Evolutionary conservation across 1,140 invertebrate genomes (phyloP).

Genomic region (Sycophaga agraensis): DNA sequence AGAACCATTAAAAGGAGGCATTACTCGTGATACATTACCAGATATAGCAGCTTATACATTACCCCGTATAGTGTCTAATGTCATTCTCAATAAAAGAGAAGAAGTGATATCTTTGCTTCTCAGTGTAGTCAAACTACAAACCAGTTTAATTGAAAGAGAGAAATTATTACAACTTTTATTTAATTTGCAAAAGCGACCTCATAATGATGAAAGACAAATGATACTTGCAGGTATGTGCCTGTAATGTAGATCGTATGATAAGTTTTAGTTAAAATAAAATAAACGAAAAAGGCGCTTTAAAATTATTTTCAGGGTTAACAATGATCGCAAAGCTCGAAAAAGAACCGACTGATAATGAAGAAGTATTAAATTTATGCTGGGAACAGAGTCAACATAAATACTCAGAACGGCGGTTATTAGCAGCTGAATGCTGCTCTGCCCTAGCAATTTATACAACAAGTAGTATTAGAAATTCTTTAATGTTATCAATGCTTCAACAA

Average conservation of each 20-base stretch:
- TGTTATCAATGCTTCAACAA: slow-evolving; percentile 76
- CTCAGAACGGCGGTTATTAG: slow-evolving; percentile 68
- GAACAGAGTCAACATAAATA: slow-evolving; percentile 76
- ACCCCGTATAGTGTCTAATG: slow-evolving; percentile 69
- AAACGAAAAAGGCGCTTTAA: slow-evolving; percentile 20
- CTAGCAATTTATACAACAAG: slow-evolving; percentile 71
- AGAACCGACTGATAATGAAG: slow-evolving; percentile 63
- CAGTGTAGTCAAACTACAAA: slow-evolving; percentile 66
- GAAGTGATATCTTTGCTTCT: slow-evolving; percentile 74
- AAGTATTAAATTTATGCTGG: slow-evolving; percentile 77
- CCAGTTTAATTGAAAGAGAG: slow-evolving; percentile 64
- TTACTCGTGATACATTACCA: slow-evolving; percentile 51
- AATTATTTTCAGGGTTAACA: slow-evolving; percentile 57
- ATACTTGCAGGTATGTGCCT: slow-evolving; percentile 63
- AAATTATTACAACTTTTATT: slow-evolving; percentile 71
- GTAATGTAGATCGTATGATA: no score
- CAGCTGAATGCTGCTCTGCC: slow-evolving; percentile 73
- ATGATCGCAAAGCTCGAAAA: slow-evolving; percentile 63
- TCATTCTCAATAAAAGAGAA: slow-evolving; percentile 70
- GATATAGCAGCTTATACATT: slow-evolving; percentile 57
- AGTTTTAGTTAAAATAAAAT: no score
- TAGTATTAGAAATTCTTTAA: slow-evolving; percentile 69
- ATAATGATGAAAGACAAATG: slow-evolving; percentile 68
- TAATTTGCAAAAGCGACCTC: slow-evolving; percentile 75
- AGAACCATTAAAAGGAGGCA: slow-evolving; percentile 50